Evolutionary conservation across 2,797 vertebrate species (phyloP).

Genomic region (Myripristis jacobus): DNA sequence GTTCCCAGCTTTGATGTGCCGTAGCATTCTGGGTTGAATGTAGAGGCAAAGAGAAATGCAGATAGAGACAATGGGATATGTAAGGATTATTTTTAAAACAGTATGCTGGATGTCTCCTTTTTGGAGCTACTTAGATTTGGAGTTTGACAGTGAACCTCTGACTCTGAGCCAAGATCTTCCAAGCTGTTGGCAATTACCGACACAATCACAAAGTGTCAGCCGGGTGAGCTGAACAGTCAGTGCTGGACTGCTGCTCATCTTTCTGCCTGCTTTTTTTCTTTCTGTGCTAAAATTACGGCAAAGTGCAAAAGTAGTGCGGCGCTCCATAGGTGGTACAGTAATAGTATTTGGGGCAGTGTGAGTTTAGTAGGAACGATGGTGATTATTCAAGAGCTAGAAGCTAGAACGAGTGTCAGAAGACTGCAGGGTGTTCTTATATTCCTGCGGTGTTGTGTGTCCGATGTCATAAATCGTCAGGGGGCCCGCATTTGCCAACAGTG

Average conservation of each 20-base stretch:
- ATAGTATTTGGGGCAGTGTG: slow-evolving; percentile 37
- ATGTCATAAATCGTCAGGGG: slow-evolving; percentile 46
- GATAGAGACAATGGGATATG: neutral
- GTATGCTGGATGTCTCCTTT: neutral
- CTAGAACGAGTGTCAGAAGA: slow-evolving; percentile 39
- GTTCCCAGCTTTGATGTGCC: neutral
- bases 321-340: slow-evolving; percentile 49
- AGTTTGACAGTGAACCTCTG: slow-evolving; percentile 3
- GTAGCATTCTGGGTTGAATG: neutral
- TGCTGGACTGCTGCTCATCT: slow-evolving; percentile 46
- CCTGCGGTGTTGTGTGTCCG: slow-evolving; percentile 46
- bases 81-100: too few relatives aligned
- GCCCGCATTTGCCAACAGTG: slow-evolving; percentile 28
- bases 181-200: slow-evolving; percentile 40
- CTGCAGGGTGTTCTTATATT: slow-evolving; percentile 43
- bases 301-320: slow-evolving; percentile 60
- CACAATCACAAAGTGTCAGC: slow-evolving; percentile 31
- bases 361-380: slow-evolving; percentile 54
- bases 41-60: neutral
- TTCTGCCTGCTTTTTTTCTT: slow-evolving; percentile 59
- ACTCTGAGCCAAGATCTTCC: slow-evolving; percentile 23
- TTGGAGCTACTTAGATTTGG: neutral
- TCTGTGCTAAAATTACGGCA: slow-evolving; percentile 56
- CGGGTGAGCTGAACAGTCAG: slow-evolving; percentile 37
- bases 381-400: slow-evolving; percentile 40